phyloP scores from a whole-genome alignment of 2,888 invertebrate genomes.

The Pyrgus malvae region DNA sequence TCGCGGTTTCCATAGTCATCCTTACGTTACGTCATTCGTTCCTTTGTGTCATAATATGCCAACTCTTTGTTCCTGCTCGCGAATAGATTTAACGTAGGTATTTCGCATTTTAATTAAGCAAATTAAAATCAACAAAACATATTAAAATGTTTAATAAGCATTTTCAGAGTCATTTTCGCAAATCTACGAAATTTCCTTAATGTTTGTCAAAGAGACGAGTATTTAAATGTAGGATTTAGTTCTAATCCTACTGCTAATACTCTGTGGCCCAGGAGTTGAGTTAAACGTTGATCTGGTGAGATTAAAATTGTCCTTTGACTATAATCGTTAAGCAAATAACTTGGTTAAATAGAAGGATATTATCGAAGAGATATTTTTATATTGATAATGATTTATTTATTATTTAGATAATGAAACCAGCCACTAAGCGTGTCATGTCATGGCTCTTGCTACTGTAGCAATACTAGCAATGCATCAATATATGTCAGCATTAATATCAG shows the following conservation, averaged over 20 bases:
- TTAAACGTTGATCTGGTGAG: constrained; percentile 12
- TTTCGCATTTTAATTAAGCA: no score
- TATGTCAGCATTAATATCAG: no score
- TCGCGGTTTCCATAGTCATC: constrained; percentile 15
- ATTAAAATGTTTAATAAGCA: no score
- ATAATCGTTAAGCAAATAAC: constrained; percentile 1
- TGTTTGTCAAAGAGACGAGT: not conserved
- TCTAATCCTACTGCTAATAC: constrained; percentile 14
- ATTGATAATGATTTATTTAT: no score
- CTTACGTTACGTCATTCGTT: constrained; percentile 12
- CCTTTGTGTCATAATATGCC: not conserved
- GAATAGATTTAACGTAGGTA: no score
- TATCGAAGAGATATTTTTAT: no score
- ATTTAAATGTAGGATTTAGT: constrained; percentile 12
- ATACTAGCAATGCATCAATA: no score
- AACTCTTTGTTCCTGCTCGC: constrained; percentile 3
- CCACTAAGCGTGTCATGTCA: no score
- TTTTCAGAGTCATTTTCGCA: not conserved
- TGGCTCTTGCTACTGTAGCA: no score
- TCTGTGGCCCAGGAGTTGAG: constrained; percentile 5
- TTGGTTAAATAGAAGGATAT: no score
- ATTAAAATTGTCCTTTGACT: constrained; percentile 18
- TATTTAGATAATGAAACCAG: no score
- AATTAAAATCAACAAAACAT: no score
- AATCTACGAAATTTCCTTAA: not conserved